Evolutionary conservation across 1,140 invertebrate genomes (phyloP), one percentile per base, ranked within the genome.

Genomic region (Drosophila tristis): DNA sequence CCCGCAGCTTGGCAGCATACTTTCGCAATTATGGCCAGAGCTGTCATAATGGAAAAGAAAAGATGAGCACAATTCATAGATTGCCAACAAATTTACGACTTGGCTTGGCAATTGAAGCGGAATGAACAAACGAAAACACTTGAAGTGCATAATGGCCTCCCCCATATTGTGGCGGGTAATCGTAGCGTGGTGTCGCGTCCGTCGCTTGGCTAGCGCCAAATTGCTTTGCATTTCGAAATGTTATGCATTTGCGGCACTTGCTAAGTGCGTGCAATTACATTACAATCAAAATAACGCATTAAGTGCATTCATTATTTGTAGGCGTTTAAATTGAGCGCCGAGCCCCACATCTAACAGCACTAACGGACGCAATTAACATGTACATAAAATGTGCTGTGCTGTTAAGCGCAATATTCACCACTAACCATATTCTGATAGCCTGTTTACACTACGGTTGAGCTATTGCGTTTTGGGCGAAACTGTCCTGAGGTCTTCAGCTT

Each of bases 121-220:
- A 75, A 20, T 20, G 20, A 20, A 20, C 20, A 20, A 20, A 20
- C 49, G 55, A 65, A 72, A 67, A 62, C 42, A 44, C 55, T 48
- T 61, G 31, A 72, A 60, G 68, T 61, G 63, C 50, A 64, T 75
- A 80, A 70, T 81, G 78, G 57, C 20, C 80, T 58, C 76, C 80
- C 80, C 61, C 76, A 45, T 63, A 84, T 73, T 73, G 49, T 43
- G 55, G 74, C 51, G 64, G 26, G 20, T 44, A 81, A 68, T 54
- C 31, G 64, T 86, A 74, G 75, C 54, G 42, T 47, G 62, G 64
- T 80, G 59, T 35, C 31, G 31, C 20, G 20, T 35, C 31, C 31
- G 31, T 35, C 31, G 31, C 31, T 35, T 35, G 31, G 47, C 44
- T 74, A 70, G 50, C 35, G 26, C 67, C 74, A 79, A 61, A 73